Evolutionary conservation across 2,888 invertebrate genomes (phyloP), one percentile per base, ranked within the genome.

Genomic region (Branchipolynoe longqiensis): DNA sequence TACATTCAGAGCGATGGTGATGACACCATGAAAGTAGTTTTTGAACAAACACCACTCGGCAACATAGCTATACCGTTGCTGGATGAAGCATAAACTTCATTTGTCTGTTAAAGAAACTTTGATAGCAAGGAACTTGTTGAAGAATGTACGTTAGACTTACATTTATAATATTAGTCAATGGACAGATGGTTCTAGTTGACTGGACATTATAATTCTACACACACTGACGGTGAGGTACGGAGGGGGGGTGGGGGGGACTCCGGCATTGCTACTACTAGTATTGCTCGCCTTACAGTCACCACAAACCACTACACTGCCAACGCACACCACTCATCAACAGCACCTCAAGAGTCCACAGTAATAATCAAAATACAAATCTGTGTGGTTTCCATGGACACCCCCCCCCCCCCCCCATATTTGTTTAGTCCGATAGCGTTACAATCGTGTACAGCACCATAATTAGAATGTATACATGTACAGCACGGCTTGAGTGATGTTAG

Each of bases 301-400:
- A 4, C 33, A 14, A 69, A 69, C 12, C 14, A 25, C 69, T 69
- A 33, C 38, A 18, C 69, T 69, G 38, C 0, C 22, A 33, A 31
- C 1, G 33, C 22, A 69, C 69, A 69, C 69, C 36, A 69, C 69
- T 69, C 18, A n/a, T n/a, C 12, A 69, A 69, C 69, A 69, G 69
- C 69, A 69, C 69, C 69, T 69, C 22, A 69, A 69, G 33, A 12
- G 31, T 69, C 69, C 69, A 69, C 69, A 69, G 69, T 69, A 69
- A 69, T 69, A 33, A 38, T 69, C 69, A 69, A 69, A 69, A 69
- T 69, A 69, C 36, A 31, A 69, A 69, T 38, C 69, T 69, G 33
- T 69, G 3, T 69, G 14, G 69, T 69, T 38, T 69, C 69, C 69
- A 69, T 69, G 38, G 69, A 69, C 33, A 69, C 33, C 12, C 58